Percentiles rank a stretch among this genome's conserved stretches.
Conservation (phyloP, 2,888 invertebrate genomes). For the Epinotia brunnichana region DNA sequence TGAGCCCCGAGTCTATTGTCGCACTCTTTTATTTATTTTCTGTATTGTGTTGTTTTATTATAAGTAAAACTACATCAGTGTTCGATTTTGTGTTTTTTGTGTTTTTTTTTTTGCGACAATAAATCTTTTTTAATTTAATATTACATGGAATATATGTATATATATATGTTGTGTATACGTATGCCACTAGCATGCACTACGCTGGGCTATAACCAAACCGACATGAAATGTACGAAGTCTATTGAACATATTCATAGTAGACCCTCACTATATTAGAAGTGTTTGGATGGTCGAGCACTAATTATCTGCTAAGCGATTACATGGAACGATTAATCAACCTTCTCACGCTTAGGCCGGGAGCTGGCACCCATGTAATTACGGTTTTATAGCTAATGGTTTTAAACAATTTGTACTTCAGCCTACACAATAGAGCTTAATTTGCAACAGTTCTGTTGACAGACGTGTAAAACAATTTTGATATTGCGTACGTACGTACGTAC, state of each 20-base stretch:
- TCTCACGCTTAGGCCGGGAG: constrained; percentile 23
- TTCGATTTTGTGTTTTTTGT: too few relatives aligned
- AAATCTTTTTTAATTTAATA: too few relatives aligned
- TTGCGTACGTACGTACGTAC: neutral
- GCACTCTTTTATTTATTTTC: too few relatives aligned
- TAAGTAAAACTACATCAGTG: too few relatives aligned
- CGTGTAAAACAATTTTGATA: neutral
- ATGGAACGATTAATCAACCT: constrained; percentile 33
- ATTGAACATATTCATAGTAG: neutral
- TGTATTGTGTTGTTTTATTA: too few relatives aligned
- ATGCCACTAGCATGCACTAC: too few relatives aligned
- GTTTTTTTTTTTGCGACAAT: too few relatives aligned
- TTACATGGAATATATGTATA: too few relatives aligned
- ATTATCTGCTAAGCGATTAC: constrained; percentile 32
- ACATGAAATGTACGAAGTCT: neutral
- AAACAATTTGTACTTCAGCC: neutral
- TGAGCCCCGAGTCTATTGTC: too few relatives aligned
- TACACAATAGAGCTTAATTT: neutral
- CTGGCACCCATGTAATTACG: neutral
- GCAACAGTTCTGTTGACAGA: neutral
- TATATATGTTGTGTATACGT: too few relatives aligned
- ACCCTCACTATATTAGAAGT: constrained; percentile 4
- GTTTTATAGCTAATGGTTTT: neutral
- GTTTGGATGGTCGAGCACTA: constrained; percentile 11
- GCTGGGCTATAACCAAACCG: neutral